These are phyloP conservation scores for Polypterus bichir DNA, from an alignment of 2,113 vertebrate genomes.

Conservation along the genomic window DNA sequence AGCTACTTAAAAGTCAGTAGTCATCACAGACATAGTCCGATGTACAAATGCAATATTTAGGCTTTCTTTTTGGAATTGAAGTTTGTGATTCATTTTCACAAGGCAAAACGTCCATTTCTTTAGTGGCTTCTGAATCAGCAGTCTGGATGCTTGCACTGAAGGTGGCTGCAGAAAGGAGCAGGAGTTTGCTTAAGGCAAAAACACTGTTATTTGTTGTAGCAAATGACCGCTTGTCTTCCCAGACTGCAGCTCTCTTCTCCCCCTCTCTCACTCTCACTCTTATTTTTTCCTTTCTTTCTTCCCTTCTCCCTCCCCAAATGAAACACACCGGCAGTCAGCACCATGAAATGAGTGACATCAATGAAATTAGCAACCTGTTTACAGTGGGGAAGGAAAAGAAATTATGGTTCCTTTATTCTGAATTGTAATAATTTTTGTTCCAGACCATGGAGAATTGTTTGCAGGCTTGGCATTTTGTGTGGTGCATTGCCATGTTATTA, in stretches of 20 bases:
- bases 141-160: not conserved
- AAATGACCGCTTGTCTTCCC: constrained; percentile 27
- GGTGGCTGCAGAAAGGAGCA: not conserved
- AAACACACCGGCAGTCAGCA: not conserved
- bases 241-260: not conserved
- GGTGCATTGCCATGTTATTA: not conserved
- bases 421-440: constrained; percentile 19
- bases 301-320: constrained; percentile 10
- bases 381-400: constrained; percentile 14
- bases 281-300: no score
- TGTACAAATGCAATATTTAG: no score
- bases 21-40: no score
- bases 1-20: no score
- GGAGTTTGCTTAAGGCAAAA: constrained; percentile 19
- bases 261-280: not conserved
- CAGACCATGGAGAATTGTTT: not conserved
- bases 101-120: not conserved
- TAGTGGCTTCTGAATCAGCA: not conserved
- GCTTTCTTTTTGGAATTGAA: no score
- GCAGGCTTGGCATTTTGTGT: accelerated
- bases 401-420: constrained; percentile 9
- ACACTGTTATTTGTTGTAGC: constrained; percentile 16
- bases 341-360: constrained; percentile 27
- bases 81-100: not conserved
- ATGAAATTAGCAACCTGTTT: constrained; percentile 31